Evolutionary conservation across 2,888 invertebrate genomes (phyloP), one percentile per base, ranked within the genome.

Genomic region (Archaeoteleia sp.): DNA sequence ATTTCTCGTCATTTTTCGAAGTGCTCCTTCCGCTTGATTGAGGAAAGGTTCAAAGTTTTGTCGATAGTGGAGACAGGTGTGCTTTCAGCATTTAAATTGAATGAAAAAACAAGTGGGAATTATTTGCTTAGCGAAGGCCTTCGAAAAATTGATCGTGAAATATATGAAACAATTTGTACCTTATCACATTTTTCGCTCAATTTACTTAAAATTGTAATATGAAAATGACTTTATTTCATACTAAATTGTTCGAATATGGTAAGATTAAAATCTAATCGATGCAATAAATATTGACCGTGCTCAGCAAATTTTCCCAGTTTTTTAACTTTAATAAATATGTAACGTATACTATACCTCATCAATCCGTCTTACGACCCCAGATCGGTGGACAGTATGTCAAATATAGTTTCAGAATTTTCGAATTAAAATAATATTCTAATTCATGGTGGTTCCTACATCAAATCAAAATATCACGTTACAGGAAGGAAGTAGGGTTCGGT

Each of bases 11-110:
- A 12, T 4, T 34, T 13, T 37, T 29, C 46, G 39, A 9, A 30
- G 14, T 40, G 51, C 37, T 39, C 70, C 63, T 67, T 61, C 57
- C 67, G 57, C 57, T 67, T 67, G 69, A 67, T 65, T 45, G 60
- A 63, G 8, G 15, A 35, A 35, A 35, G 8, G 35, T 8, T 14
- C 30, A 30, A 30, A 30, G 30, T 10, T 30, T 9, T 6, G 30
- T 30, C 9, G n/a, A 10, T n/a, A 9, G 8, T 10, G 10, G 10
- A n/a, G 30, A 30, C 27, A 27, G 27, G 27, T 8, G 27, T 10
- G 30, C 9, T 6, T 10, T 9, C 9, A 10, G 9, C 10, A 10
- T 30, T 30, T 30, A 30, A 30, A 30, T 30, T 30, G 30, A 30
- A 30, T 10, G 30, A 30, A 10, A 30, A 10, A 6, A 29, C 9